A percentile compares a stretch with the other conserved stretches of the same genome.
phyloP scores from a whole-genome alignment of 2,888 invertebrate genomes.

The Drosophila monieri region DNA sequence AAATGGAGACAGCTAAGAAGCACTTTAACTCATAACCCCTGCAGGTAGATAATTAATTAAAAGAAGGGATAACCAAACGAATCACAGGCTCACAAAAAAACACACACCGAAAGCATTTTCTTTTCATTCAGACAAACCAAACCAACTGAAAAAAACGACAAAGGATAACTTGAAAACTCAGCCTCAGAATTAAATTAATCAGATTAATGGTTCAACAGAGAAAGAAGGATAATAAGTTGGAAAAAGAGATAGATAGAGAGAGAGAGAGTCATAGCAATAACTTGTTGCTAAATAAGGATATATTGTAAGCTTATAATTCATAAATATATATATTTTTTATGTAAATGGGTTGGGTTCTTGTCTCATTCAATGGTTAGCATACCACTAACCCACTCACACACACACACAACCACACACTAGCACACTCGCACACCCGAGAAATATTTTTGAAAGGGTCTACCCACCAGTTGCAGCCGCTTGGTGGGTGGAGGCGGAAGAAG shows the following conservation, averaged over 20 bases:
- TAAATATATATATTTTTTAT: slow-evolving; percentile 18
- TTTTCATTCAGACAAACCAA: slow-evolving; percentile 44
- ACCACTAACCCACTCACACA: slow-evolving; percentile 21
- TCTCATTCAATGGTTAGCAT: slow-evolving; percentile 56
- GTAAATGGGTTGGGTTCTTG: slow-evolving; percentile 7
- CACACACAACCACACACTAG: slow-evolving; percentile 6
- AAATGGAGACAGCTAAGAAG: slow-evolving; percentile 20
- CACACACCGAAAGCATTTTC: slow-evolving; percentile 65
- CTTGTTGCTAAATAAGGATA: slow-evolving; percentile 41
- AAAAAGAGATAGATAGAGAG: slow-evolving; percentile 8
- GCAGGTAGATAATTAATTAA: slow-evolving; percentile 12
- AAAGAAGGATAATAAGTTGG: slow-evolving; percentile 4
- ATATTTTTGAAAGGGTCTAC: slow-evolving; percentile 46
- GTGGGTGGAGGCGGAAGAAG: slow-evolving; percentile 37
- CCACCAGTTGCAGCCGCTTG: slow-evolving; percentile 70
- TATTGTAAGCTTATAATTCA: slow-evolving; percentile 28
- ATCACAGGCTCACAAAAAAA: slow-evolving; percentile 51
- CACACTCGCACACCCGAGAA: slow-evolving; percentile 2
- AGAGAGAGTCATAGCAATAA: slow-evolving; percentile 21
- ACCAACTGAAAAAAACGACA: slow-evolving; percentile 40
- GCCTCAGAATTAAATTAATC: slow-evolving; percentile 55
- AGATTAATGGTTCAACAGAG: slow-evolving; percentile 10
- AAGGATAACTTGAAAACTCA: slow-evolving; percentile 49
- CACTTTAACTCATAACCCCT: slow-evolving; percentile 11
- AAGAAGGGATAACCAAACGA: slow-evolving; percentile 17